Conservation (phyloP, 35 echinoderm and acorn worm genomes). For the Acanthaster planci region DNA sequence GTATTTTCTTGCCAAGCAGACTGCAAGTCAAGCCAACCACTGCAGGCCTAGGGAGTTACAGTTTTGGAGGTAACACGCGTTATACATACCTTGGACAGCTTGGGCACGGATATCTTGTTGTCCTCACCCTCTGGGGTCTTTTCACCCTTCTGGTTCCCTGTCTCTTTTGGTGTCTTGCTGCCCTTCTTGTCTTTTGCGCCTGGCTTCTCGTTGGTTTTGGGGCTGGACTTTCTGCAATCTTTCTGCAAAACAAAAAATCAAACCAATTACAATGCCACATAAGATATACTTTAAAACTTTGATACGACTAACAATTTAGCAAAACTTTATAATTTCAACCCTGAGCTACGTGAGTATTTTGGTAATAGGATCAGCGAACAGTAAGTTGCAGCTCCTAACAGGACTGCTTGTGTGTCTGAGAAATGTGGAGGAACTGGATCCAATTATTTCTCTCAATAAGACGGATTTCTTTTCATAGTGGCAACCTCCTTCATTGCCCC, state of each 20-base stretch:
- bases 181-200: background rate
- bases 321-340: too few species aligned
- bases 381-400: background rate
- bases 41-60: too few species aligned
- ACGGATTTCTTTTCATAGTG: too few species aligned
- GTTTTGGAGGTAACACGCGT: background rate
- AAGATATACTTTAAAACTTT: too few species aligned
- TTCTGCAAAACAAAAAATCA: background rate
- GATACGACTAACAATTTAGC: too few species aligned
- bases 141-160: background rate
- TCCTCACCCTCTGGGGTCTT: background rate
- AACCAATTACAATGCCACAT: background rate
- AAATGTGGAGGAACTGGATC: too few species aligned
- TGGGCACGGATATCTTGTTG: background rate
- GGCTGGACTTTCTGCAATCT: background rate
- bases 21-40: too few species aligned
- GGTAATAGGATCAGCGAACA: background rate
- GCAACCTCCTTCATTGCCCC: too few species aligned
- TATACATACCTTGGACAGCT: conserved; percentile 30
- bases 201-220: background rate
- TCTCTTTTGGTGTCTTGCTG: background rate
- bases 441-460: too few species aligned
- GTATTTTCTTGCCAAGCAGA: too few species aligned
- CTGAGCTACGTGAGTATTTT: background rate
- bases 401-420: too few species aligned